Percentiles rank a stretch among this genome's conserved stretches.
Evolutionary conservation across 2,888 invertebrate genomes (phyloP).

Genomic region (Cetonia aurata): DNA sequence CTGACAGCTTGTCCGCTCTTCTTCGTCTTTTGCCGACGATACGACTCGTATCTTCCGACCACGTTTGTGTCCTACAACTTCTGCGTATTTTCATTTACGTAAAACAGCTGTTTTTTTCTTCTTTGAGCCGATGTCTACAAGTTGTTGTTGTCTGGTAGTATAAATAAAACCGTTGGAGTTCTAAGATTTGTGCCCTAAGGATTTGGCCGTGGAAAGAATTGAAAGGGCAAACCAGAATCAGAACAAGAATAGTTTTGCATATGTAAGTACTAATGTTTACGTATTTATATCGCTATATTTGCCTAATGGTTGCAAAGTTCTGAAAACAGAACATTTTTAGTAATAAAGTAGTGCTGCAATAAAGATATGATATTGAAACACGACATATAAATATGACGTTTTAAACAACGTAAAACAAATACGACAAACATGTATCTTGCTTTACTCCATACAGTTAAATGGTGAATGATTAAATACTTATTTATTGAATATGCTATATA

Average conservation of each 20-base stretch:
- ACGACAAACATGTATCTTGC: too few relatives aligned
- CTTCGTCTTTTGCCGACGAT: not conserved
- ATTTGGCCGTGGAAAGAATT: not conserved
- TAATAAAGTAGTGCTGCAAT: too few relatives aligned
- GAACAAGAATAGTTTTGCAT: too few relatives aligned
- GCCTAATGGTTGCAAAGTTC: too few relatives aligned
- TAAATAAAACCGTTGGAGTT: not conserved
- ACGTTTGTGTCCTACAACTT: not conserved
- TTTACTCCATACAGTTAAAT: too few relatives aligned
- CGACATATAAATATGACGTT: not conserved
- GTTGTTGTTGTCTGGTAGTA: slow-evolving; percentile 19
- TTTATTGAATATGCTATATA: too few relatives aligned
- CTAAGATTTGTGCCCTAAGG: not conserved
- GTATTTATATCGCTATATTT: too few relatives aligned
- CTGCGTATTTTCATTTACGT: not conserved
- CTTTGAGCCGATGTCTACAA: slow-evolving; percentile 16
- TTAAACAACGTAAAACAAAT: too few relatives aligned
- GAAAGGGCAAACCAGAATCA: not conserved
- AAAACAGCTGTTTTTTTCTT: slow-evolving; percentile 17
- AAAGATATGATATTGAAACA: not conserved
- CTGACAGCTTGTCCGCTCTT: slow-evolving; percentile 1
- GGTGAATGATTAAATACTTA: too few relatives aligned
- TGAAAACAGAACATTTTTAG: too few relatives aligned
- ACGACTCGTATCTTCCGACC: slow-evolving; percentile 6
- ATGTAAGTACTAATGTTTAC: too few relatives aligned